Conservation (phyloP, 1,140 invertebrate genomes). For the Phthorimaea operculella region DNA sequence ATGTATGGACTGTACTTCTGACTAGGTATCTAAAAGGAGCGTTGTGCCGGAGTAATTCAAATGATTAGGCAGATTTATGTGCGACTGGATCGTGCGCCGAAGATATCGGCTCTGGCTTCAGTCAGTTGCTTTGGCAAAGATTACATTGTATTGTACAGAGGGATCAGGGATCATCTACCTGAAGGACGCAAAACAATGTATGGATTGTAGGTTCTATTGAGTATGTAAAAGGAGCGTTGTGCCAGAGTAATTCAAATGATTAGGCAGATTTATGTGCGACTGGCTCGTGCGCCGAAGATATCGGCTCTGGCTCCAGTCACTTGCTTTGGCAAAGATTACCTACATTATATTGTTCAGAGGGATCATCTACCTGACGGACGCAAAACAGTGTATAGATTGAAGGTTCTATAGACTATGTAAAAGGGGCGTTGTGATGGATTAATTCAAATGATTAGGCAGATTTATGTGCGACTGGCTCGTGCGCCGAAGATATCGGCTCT, state of each 20-base stretch:
- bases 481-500: conserved; percentile 20
- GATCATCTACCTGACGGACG: no score
- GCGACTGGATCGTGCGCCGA: conserved; percentile 12
- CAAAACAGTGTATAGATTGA: no score
- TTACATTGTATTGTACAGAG: no score
- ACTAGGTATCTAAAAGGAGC: no score
- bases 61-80: conserved; percentile 28
- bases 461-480: conserved; percentile 27
- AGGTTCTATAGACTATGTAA: no score
- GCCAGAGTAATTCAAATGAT: conserved; percentile 20
- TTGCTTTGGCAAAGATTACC: neutral
- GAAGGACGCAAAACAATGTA: no score
- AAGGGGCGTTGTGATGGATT: conserved; percentile 22
- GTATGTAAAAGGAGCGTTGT: no score
- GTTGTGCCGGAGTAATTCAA: conserved; percentile 23
- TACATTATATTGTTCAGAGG: no score
- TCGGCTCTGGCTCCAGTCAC: conserved; percentile 15
- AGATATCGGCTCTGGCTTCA: conserved; percentile 19
- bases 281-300: conserved; percentile 13
- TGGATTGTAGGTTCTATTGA: no score
- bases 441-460: conserved; percentile 18
- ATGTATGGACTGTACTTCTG: no score
- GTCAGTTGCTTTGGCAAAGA: neutral
- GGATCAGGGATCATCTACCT: no score
- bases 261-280: conserved; percentile 31